These are phyloP conservation scores for Butorides virescens DNA, from an alignment of 2,113 vertebrate genomes.

Conservation along the genomic window DNA sequence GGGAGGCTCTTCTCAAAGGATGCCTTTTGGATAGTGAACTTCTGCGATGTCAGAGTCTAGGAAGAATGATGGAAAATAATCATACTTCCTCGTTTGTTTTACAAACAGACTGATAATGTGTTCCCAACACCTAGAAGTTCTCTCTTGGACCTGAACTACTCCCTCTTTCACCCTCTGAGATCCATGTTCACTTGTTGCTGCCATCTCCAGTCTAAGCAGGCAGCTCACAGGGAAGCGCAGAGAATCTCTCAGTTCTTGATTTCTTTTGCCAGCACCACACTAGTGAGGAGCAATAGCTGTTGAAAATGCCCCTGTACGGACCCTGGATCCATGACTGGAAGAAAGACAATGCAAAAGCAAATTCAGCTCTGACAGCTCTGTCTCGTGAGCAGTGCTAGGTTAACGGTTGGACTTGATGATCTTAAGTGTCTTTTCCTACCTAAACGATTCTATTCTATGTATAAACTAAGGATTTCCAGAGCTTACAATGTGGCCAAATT, in stretches of 20 bases:
- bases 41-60: neutral
- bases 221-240: neutral
- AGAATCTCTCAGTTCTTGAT: neutral
- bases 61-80: neutral
- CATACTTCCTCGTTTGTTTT: neutral
- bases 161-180: neutral
- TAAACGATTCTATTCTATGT: too few species aligned
- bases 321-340: neutral
- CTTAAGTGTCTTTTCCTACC: too few species aligned
- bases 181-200: neutral
- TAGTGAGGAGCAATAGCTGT: neutral
- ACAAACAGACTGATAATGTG: accelerated
- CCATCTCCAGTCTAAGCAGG: neutral
- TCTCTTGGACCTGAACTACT: neutral
- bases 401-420: too few species aligned
- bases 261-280: neutral
- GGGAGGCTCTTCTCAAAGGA: neutral
- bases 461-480: neutral
- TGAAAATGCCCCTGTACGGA: neutral
- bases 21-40: neutral
- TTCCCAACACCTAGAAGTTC: neutral
- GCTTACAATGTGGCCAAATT: neutral
- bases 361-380: neutral
- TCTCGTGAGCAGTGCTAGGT: too few species aligned
- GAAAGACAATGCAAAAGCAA: neutral